These are phyloP conservation scores for Pterophyllum scalare DNA, from an alignment of 2,113 vertebrate genomes.

Conservation along the genomic window DNA sequence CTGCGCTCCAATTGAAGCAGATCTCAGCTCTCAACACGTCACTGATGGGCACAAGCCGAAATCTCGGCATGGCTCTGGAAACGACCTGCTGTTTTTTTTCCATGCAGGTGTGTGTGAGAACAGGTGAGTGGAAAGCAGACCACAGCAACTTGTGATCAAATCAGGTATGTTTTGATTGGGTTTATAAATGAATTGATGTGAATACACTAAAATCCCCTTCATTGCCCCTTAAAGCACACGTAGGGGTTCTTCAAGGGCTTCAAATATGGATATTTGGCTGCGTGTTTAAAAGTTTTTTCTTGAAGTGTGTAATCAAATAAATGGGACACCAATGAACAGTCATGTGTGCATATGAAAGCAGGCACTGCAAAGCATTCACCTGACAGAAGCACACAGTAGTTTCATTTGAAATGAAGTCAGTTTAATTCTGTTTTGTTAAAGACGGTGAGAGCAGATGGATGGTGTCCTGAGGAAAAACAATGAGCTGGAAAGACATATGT, in stretches of 20 bases:
- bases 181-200: not conserved
- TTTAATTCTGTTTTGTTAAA: not conserved
- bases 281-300: not conserved
- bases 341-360: not conserved
- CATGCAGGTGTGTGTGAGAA: constrained; percentile 18
- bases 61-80: not conserved
- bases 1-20: constrained; percentile 34
- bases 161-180: no score
- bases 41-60: not conserved
- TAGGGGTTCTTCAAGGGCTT: no score
- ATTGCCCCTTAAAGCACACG: not conserved
- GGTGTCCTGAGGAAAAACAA: no score
- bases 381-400: no score
- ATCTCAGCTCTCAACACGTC: constrained; percentile 8
- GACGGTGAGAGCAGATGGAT: not conserved
- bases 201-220: not conserved
- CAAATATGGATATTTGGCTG: no score
- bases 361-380: not conserved
- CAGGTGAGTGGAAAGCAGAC: not conserved
- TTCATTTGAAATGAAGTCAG: no score
- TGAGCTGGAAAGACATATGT: not conserved
- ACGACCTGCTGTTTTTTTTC: not conserved
- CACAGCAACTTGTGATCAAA: not conserved
- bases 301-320: not conserved
- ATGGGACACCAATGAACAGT: not conserved